phyloP scores from a whole-genome alignment of 2,888 invertebrate species.

The Mythimna lalbum region DNA sequence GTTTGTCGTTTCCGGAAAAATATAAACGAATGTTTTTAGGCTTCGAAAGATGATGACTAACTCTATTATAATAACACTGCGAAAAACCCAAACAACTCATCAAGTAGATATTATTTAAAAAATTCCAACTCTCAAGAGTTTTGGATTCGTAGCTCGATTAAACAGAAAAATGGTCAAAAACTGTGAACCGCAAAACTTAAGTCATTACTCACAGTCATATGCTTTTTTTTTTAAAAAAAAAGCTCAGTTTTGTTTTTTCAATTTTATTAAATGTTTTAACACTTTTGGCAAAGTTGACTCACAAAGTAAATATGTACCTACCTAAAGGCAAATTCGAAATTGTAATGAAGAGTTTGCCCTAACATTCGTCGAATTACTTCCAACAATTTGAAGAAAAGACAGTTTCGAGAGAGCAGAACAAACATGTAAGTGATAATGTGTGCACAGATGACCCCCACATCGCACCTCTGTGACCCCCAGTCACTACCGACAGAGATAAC shows the following conservation, averaged over 20 bases:
- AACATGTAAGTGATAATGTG: conserved; percentile 39
- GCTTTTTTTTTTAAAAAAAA: conserved; percentile 6
- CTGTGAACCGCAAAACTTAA: conserved; percentile 7
- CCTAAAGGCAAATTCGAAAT: neutral
- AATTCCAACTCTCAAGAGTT: neutral
- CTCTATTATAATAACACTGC: conserved; percentile 2
- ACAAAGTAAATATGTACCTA: neutral
- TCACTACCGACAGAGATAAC: conserved; percentile 45
- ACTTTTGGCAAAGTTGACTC: conserved; percentile 2
- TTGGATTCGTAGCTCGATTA: neutral
- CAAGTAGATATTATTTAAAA: conserved; percentile 9
- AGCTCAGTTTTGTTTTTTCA: too few species aligned
- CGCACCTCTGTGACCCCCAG: conserved; percentile 29
- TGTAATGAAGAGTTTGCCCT: neutral
- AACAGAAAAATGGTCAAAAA: conserved; percentile 18
- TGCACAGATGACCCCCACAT: conserved; percentile 26
- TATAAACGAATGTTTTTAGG: neutral
- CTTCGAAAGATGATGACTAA: neutral
- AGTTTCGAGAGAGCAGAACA: conserved; percentile 14
- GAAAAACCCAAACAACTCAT: neutral
- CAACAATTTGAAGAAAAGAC: conserved; percentile 1
- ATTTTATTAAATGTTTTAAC: neutral
- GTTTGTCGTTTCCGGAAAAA: conserved; percentile 22
- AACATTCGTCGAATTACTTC: neutral
- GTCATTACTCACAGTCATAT: neutral